phyloP scores from a whole-genome alignment of 1,140 invertebrate genomes.

The Gryon sp. region DNA sequence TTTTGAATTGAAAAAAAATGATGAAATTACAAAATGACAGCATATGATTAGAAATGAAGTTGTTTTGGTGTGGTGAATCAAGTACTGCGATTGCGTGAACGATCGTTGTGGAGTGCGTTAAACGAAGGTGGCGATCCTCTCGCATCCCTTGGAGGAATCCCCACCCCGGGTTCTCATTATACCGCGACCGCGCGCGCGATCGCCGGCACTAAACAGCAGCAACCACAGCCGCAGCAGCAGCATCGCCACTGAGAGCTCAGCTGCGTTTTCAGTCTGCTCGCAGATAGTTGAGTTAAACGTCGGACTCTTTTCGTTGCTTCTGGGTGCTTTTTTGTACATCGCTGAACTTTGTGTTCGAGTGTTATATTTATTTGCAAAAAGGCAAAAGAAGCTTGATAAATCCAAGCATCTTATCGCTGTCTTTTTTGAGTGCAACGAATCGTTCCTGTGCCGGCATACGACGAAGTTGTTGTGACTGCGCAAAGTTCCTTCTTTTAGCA shows the following conservation, averaged over 20 bases:
- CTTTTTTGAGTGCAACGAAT: slow-evolving; percentile 35
- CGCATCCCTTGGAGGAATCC: slow-evolving; percentile 18
- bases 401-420: too few relatives aligned
- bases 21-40: too few relatives aligned
- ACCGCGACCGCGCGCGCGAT: slow-evolving; percentile 44
- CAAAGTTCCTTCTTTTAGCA: slow-evolving; percentile 29
- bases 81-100: too few relatives aligned
- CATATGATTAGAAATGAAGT: too few relatives aligned
- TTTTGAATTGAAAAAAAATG: too few relatives aligned
- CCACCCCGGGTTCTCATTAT: slow-evolving; percentile 41
- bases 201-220: slow-evolving; percentile 23
- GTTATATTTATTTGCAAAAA: too few relatives aligned
- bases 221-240: slow-evolving; percentile 12
- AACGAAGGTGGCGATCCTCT: slow-evolving; percentile 6
- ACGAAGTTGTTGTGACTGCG: slow-evolving; percentile 25
- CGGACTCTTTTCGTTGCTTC: too few relatives aligned
- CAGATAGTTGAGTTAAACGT: too few relatives aligned
- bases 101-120: not conserved
- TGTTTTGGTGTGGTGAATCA: too few relatives aligned
- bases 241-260: slow-evolving; percentile 8
- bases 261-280: slow-evolving; percentile 42
- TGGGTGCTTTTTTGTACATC: too few relatives aligned
- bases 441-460: not conserved
- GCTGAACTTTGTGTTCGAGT: too few relatives aligned
- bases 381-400: too few relatives aligned